A percentile compares a stretch with the other conserved stretches of the same genome.
Conservation (phyloP, 2,888 invertebrate genomes). For the Aphrophora alni region DNA sequence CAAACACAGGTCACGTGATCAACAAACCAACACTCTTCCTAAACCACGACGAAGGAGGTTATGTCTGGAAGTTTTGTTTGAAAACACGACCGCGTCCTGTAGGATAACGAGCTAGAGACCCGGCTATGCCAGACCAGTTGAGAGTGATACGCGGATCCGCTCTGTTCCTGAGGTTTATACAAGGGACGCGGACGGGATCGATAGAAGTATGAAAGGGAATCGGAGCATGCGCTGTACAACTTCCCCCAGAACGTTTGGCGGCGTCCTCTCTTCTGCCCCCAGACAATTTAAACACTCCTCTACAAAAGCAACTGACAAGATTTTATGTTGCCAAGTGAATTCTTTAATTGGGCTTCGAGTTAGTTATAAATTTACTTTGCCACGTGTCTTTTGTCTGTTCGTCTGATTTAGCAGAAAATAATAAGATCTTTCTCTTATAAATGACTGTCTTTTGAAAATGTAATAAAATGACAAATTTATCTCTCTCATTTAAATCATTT, state of each 20-base stretch:
- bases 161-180: neutral
- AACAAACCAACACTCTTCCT: no score
- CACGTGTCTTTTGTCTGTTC: neutral
- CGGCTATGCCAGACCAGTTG: neutral
- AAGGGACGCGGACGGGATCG: neutral
- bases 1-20: neutral
- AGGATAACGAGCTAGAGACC: neutral
- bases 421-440: no score
- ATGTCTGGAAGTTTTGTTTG: neutral
- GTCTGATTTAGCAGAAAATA: no score
- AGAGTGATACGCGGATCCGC: neutral
- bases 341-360: neutral
- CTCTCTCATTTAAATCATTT: no score
- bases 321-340: neutral
- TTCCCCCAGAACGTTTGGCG: neutral
- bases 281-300: neutral
- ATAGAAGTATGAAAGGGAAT: neutral
- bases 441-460: no score
- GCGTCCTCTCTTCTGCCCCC: neutral
- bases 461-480: no score
- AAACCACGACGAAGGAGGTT: neutral
- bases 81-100: neutral
- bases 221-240: neutral
- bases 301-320: neutral
- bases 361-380: neutral